Base-by-base conservation (phyloP, 2,888 invertebrate species). In the Ectemnius cavifrons region DNA sequence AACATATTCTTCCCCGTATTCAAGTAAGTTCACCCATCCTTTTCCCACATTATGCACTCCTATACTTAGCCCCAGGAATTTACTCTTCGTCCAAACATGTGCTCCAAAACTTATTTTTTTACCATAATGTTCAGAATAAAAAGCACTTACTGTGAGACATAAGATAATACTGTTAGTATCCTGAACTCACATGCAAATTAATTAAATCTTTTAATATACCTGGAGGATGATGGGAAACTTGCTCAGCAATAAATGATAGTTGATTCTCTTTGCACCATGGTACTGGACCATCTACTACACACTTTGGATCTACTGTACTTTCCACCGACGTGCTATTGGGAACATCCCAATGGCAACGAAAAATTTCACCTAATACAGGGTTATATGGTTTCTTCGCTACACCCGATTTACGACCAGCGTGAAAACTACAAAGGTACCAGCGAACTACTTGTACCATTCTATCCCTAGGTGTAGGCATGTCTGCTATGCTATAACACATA, bases 341-440 rank as follows among this genome's bases (percentile, higher is more conserved):
- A 76, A 96, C 91, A 86, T 96, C 95, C 97, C 97, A 97, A 90
- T 95, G 94, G 89, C 97, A 97, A 73, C 95, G 94, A 92, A 99
- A 99, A 73, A 97, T 94, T 92, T 99, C 99, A 1, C 99, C 99
- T 85, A 99, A 92, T 83, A 99, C 96, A 3, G 99, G 99, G 93
- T 99, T 99, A 92, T 99, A 99, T 0, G 99, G 99, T 90, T 99
- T 99, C 92, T 99, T 99, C 78, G 99, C 99, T 23, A 99, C 98
- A 56, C 97, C 95, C 78, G 97, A 97, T 91, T 98, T 98, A 79
- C 99, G 94, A 0, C 99, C 99, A 2, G 99, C 99, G 92, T 99
- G 99, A 92, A 98, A 99, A 71, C 99, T 98, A 84, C 98, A 98
- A 85, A 99, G 92, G 92, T 99, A 99, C 98, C 99, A 99, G 82